Base-by-base conservation (phyloP, 2,113 vertebrate genomes). In the Poeciliopsis turrubarensis region DNA sequence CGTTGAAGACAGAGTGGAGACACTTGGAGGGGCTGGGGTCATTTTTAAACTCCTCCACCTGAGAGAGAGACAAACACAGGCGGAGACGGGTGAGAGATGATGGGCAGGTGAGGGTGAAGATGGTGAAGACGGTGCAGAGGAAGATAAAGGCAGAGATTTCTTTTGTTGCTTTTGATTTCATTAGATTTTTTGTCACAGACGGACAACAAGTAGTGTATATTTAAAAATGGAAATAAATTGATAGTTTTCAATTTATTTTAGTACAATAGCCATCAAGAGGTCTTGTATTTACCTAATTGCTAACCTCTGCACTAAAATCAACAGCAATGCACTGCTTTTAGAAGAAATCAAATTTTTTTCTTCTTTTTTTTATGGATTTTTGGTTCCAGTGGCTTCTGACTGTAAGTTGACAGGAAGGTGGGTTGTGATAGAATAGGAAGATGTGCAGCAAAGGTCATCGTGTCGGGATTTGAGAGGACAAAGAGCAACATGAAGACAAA, bases 11-110 rank as follows among this genome's bases (percentile, higher is more conserved):
- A 2, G 98, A 99, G 91, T 99, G 98, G 67, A 98, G 95, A 83
- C 97, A 99, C 10, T 93, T 97, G 47, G 95, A 95, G 3, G 98
- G 96, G 70, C 95, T 97, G 29, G 98, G 98, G 63, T 99, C 96
- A 86, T 99, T 96, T 84, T 99, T 99, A 84, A 98, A 99, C 80
- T 95, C 93, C 90, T 99, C 96, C 82, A 99, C 97, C 98, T 99
- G 74, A 79, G 2, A 72, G 37, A 64, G 27, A 19, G 54, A 60
- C 2, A 25, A 27, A 44, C 19, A 34, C 10, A 37, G n/a, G 4
- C 4, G 25, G 25, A 32, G 3, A 30, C 3, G 5, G n/a, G 15
- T 4, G 10, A 12, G 51, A 62, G 3, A 13, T 3, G 10, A 4
- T 14, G 26, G 22, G 44, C 14, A 47, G n/a, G 73, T 75, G n/a